Conservation (phyloP, 2,797 vertebrate genomes). For the Picus viridis region DNA sequence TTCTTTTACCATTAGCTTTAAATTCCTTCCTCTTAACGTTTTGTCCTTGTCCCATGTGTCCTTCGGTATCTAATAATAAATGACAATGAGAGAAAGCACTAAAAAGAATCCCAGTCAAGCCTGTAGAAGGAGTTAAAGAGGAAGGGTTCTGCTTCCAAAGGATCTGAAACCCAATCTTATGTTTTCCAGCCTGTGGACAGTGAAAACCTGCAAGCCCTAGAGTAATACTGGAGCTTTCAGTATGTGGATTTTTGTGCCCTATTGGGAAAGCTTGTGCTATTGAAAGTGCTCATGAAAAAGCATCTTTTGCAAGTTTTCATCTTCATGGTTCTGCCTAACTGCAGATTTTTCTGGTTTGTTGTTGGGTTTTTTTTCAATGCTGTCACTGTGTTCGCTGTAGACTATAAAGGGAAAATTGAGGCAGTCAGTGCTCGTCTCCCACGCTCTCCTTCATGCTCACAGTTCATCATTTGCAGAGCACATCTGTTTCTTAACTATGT, state of each 20-base stretch:
- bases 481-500: conserved; percentile 5
- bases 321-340: neutral
- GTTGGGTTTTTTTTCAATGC: neutral
- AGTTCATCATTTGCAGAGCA: neutral
- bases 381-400: neutral
- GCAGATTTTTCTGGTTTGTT: neutral
- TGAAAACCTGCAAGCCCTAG: neutral
- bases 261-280: neutral
- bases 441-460: neutral
- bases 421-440: neutral
- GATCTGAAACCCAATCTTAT: neutral
- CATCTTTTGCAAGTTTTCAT: neutral
- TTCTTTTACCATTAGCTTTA: neutral
- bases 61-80: neutral
- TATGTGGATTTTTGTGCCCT: neutral
- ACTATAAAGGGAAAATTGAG: neutral
- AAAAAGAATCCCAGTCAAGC: neutral
- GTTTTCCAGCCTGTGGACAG: neutral
- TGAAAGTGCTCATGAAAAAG: neutral
- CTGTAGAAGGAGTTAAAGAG: neutral
- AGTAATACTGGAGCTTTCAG: neutral
- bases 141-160: neutral
- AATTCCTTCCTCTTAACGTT: neutral
- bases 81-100: neutral
- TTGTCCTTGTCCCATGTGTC: neutral